Conservation (phyloP, 1,140 invertebrate species). For the Ceratina japonica region DNA sequence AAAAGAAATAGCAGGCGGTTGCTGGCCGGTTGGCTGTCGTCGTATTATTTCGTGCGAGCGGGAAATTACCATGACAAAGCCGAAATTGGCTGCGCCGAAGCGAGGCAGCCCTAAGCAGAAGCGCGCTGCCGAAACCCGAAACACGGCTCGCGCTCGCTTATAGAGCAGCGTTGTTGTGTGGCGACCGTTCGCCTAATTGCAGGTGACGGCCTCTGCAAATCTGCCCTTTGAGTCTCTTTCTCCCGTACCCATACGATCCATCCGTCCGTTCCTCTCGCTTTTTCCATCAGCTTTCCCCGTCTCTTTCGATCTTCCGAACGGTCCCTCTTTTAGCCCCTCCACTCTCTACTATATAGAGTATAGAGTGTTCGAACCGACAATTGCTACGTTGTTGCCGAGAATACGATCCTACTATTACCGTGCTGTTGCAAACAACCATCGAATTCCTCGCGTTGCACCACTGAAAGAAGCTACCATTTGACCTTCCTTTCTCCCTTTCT, state of each 20-base stretch:
- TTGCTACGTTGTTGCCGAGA: conserved; percentile 34
- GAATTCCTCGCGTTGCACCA: neutral
- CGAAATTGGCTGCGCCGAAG: conserved; percentile 56
- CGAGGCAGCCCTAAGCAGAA: conserved; percentile 52
- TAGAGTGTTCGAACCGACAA: conserved; percentile 30
- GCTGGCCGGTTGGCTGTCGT: conserved; percentile 23
- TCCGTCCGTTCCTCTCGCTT: neutral
- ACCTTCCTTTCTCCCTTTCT: too few species aligned
- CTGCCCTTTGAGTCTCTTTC: conserved; percentile 44
- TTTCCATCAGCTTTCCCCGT: neutral
- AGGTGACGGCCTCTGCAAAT: conserved; percentile 54
- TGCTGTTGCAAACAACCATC: conserved; percentile 34
- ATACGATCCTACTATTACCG: conserved; percentile 42
- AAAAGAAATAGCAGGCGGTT: neutral
- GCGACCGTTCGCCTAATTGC: conserved; percentile 61
- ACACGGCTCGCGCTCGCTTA: conserved; percentile 8
- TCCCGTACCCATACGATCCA: neutral
- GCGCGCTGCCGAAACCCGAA: conserved; percentile 22
- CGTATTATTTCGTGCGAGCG: conserved; percentile 57
- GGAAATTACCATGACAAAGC: conserved; percentile 67
- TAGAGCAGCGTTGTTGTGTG: conserved; percentile 29
- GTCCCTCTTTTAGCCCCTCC: neutral
- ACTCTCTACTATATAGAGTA: neutral
- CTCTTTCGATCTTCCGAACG: neutral
- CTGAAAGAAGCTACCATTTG: neutral